Conservation (phyloP, 2,797 vertebrate genomes). For the Taeniopygia guttata region DNA sequence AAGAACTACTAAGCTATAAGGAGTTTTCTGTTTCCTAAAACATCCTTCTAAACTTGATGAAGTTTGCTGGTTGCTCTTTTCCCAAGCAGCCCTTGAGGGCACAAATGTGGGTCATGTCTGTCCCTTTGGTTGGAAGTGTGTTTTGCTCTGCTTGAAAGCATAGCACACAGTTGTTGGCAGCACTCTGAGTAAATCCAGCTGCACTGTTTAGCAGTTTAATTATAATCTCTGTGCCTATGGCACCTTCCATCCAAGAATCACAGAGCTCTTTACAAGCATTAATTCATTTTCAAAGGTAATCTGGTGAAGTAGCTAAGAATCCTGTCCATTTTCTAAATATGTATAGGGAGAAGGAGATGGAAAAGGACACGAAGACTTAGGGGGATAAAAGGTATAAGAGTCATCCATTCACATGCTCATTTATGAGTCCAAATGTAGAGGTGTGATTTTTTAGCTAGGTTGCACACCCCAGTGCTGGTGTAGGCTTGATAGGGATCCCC, state of each 20-base stretch:
- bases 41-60: neutral
- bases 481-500: neutral
- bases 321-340: neutral
- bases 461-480: neutral
- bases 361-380: neutral
- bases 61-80: neutral
- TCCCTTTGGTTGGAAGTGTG: neutral
- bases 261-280: neutral
- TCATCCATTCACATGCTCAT: neutral
- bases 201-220: slow-evolving; percentile 20
- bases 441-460: neutral
- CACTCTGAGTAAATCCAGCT: slow-evolving; percentile 9
- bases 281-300: neutral
- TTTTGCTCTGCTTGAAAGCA: neutral
- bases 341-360: neutral
- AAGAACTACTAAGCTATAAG: neutral
- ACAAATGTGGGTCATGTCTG: neutral
- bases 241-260: neutral
- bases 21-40: neutral
- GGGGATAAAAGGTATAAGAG: neutral
- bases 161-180: neutral
- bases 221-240: neutral
- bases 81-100: neutral
- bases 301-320: neutral
- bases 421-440: neutral